Percentiles rank a stretch among this genome's conserved stretches.
These are phyloP conservation scores for Dromococcyx pavoninus DNA, from an alignment of 2,797 vertebrate species.

Conservation along the genomic window DNA sequence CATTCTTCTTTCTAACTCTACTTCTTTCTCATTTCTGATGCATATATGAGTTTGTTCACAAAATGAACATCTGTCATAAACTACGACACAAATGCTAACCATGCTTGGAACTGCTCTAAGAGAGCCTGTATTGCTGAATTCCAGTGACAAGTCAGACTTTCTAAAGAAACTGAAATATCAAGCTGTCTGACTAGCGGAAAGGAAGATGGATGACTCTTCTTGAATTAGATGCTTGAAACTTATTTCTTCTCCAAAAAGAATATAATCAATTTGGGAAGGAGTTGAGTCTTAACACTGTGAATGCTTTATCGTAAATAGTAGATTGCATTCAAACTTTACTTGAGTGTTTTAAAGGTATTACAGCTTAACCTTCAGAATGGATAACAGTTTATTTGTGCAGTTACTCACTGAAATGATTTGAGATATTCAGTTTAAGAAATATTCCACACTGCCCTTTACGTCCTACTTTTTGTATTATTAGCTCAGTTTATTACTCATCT, in stretches of 20 bases:
- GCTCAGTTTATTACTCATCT: background rate
- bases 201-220: conserved; percentile 41
- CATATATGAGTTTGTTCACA: background rate
- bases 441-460: background rate
- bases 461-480: background rate
- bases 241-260: conserved; percentile 18
- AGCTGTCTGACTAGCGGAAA: conserved; percentile 42
- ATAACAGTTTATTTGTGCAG: conserved; percentile 36
- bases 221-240: conserved; percentile 19
- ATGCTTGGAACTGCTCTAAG: background rate
- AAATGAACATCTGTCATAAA: background rate
- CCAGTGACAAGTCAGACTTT: conserved; percentile 4
- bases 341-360: conserved; percentile 29
- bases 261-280: conserved; percentile 36
- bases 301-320: background rate
- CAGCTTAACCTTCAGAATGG: conserved; percentile 33
- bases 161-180: conserved; percentile 17
- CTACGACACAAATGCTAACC: background rate
- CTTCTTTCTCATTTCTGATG: background rate
- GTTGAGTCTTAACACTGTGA: background rate
- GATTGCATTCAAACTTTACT: conserved; percentile 17
- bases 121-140: background rate
- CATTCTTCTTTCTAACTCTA: background rate
- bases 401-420: background rate
- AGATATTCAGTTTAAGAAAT: conserved; percentile 1